Conservation (phyloP, 2,888 invertebrate species). For the Heliconius cydno region DNA sequence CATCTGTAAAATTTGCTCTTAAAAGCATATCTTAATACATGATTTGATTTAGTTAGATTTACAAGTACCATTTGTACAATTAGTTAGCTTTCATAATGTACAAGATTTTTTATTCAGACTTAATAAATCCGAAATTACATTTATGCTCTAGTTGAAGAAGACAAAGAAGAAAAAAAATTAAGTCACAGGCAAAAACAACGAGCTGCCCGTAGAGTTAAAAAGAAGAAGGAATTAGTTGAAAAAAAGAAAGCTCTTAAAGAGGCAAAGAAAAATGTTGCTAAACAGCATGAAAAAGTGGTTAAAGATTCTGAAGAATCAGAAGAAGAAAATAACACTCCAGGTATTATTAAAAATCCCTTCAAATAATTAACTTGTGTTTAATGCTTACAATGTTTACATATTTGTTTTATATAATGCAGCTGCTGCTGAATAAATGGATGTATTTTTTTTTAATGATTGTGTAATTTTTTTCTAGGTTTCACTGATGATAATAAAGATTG, state of each 20-base stretch:
- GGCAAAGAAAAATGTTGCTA: constrained; percentile 72
- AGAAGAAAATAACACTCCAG: constrained; percentile 62
- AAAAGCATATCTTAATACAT: background rate
- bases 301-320: constrained; percentile 55
- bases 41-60: background rate
- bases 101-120: background rate
- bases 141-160: constrained; percentile 72
- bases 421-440: background rate
- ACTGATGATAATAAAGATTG: constrained; percentile 89
- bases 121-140: background rate
- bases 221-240: constrained; percentile 76
- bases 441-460: no score
- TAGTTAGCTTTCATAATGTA: background rate
- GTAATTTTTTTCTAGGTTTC: constrained; percentile 73
- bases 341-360: constrained; percentile 46
- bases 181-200: constrained; percentile 89
- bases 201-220: constrained; percentile 83
- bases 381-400: background rate
- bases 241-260: constrained; percentile 71
- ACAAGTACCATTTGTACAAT: background rate
- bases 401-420: background rate
- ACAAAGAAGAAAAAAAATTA: constrained; percentile 82
- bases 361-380: background rate
- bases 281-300: constrained; percentile 60
- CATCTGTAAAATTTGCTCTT: background rate